These are phyloP conservation scores for Diprion similis DNA, from an alignment of 1,140 invertebrate species.

Conservation along the genomic window DNA sequence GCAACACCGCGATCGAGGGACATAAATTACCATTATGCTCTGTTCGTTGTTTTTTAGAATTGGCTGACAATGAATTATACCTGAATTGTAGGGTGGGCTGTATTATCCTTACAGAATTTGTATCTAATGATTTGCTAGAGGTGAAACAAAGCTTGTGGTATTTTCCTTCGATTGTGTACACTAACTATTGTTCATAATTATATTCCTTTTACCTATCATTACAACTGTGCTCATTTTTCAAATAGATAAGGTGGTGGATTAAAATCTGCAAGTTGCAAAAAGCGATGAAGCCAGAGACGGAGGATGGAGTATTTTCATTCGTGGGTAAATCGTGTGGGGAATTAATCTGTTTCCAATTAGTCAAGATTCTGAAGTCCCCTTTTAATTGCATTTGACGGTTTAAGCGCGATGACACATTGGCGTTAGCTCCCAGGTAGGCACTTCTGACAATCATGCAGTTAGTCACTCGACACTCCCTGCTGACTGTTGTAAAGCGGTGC, in stretches of 20 bases:
- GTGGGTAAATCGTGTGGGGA: background rate
- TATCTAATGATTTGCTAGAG: too few relatives aligned
- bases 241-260: background rate
- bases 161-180: too few relatives aligned
- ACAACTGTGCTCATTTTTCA: background rate
- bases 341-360: constrained; percentile 47
- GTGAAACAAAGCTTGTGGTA: too few relatives aligned
- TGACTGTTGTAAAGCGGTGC: constrained; percentile 4
- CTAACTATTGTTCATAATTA: too few relatives aligned
- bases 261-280: background rate
- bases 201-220: too few relatives aligned
- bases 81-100: too few relatives aligned
- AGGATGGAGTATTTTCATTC: background rate
- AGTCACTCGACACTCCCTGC: constrained; percentile 14
- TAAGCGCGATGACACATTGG: constrained; percentile 34
- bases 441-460: constrained; percentile 9
- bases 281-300: background rate
- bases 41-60: background rate
- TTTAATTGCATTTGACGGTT: constrained; percentile 36
- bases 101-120: too few relatives aligned
- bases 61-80: background rate
- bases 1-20: background rate
- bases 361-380: constrained; percentile 32
- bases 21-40: background rate
- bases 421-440: background rate